Percentiles rank a stretch among this genome's conserved stretches.
Conservation (phyloP, 2,797 vertebrate genomes). For the Sitta carolinensis region DNA sequence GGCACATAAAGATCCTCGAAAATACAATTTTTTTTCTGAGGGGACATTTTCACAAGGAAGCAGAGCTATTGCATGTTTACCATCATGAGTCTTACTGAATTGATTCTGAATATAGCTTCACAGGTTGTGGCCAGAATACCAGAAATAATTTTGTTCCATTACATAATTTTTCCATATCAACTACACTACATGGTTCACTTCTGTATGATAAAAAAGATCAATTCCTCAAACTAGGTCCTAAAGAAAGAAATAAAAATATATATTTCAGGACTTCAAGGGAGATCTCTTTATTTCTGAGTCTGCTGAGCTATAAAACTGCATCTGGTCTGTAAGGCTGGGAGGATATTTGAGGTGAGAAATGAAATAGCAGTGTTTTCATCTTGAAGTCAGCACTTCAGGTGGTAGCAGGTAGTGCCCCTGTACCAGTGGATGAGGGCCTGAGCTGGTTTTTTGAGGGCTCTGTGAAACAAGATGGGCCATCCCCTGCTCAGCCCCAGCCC, state of each 20-base stretch:
- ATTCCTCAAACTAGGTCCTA: not conserved
- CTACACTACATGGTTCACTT: not conserved
- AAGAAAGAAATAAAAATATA: not conserved
- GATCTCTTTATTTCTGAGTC: not conserved
- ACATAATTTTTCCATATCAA: not conserved
- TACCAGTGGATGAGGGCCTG: not conserved
- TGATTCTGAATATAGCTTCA: not conserved
- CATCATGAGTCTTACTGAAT: not conserved
- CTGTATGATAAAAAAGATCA: not conserved
- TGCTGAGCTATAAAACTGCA: not conserved
- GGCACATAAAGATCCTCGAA: not conserved
- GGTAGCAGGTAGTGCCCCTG: not conserved
- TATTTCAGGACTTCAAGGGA: not conserved
- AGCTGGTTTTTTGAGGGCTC: not conserved
- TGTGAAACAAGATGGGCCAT: not conserved
- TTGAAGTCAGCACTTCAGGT: not conserved
- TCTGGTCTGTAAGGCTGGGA: not conserved
- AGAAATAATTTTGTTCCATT: not conserved
- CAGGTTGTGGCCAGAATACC: not conserved
- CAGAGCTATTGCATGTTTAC: not conserved
- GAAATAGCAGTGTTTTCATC: not conserved
- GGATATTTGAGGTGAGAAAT: not conserved
- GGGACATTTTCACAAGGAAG: not conserved
- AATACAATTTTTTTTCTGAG: not conserved
- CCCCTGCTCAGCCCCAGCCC: not conserved